Evolutionary conservation across 2,888 invertebrate species (phyloP).

Genomic region (Micoletzkya japonica): DNA sequence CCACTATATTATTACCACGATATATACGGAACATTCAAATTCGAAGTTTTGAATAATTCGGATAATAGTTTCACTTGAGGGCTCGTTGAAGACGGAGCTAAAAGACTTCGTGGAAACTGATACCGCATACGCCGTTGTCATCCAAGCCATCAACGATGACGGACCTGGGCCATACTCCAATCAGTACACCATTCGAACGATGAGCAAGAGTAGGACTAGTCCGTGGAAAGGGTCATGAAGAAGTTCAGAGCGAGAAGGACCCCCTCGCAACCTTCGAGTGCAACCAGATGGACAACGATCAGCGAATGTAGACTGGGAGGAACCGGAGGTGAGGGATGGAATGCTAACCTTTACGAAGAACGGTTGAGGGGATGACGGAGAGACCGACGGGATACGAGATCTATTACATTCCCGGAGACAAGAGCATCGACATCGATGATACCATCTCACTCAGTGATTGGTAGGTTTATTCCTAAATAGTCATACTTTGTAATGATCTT

Average conservation of each 20-base stretch:
- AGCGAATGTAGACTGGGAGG: conserved; percentile 56
- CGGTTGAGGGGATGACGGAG: conserved; percentile 30
- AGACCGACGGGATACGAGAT: conserved; percentile 58
- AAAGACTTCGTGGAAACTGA: conserved; percentile 58
- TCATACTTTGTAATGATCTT: background rate
- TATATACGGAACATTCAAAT: no score
- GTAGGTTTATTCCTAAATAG: conserved; percentile 21
- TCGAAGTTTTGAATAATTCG: background rate
- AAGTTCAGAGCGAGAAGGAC: conserved; percentile 55
- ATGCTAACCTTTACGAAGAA: background rate
- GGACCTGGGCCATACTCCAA: conserved; percentile 62
- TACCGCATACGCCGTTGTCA: conserved; percentile 61
- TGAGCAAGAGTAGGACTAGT: conserved; percentile 47
- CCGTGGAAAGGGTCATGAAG: background rate
- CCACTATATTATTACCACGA: conserved; percentile 32
- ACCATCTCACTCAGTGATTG: conserved; percentile 48
- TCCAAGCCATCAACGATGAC: conserved; percentile 62
- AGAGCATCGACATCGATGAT: conserved; percentile 60
- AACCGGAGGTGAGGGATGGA: conserved; percentile 46
- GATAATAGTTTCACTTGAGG: no score
- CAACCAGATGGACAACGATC: conserved; percentile 58
- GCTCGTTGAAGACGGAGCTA: conserved; percentile 41
- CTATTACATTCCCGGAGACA: conserved; percentile 59
- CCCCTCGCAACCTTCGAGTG: conserved; percentile 58
- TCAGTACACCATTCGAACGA: conserved; percentile 58